A percentile compares a stretch with the other conserved stretches of the same genome.
phyloP scores from a whole-genome alignment of 2,113 vertebrate species.

The Chionomys nivalis region DNA sequence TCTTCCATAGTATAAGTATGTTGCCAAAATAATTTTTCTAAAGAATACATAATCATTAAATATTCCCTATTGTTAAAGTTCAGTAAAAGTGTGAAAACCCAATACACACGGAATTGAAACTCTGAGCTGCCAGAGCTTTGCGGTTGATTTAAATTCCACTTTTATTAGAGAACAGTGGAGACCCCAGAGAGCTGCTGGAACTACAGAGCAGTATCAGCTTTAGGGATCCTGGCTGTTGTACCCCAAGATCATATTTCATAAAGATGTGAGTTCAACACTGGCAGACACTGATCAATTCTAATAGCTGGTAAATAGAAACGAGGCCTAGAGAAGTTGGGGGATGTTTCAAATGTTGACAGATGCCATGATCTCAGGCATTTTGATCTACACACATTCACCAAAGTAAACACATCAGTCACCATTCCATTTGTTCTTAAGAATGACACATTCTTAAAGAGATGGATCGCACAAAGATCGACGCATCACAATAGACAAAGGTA shows the following conservation, averaged over 20 bases:
- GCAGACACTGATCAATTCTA: slow-evolving; percentile 42
- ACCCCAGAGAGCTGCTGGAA: slow-evolving; percentile 39
- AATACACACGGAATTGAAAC: background rate
- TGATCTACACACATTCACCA: background rate
- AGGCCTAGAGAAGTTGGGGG: slow-evolving; percentile 14
- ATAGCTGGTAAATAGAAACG: slow-evolving; percentile 40
- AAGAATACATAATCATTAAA: slow-evolving; percentile 28
- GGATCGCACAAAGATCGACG: background rate
- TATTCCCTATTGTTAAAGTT: slow-evolving; percentile 45
- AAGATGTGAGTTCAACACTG: background rate
- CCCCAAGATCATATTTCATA: slow-evolving; percentile 60
- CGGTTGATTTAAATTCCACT: slow-evolving; percentile 47
- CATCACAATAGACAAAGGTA: background rate
- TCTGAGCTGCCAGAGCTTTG: slow-evolving; percentile 18
- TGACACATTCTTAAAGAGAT: slow-evolving; percentile 32
- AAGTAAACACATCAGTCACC: slow-evolving; percentile 57
- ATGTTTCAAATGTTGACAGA: slow-evolving; percentile 53
- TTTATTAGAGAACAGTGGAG: slow-evolving; percentile 60
- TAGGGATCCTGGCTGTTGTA: background rate
- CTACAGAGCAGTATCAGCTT: slow-evolving; percentile 60
- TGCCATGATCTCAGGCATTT: slow-evolving; percentile 32
- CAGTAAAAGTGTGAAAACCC: slow-evolving; percentile 50
- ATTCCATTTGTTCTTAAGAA: slow-evolving; percentile 39
- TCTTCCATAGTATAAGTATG: background rate
- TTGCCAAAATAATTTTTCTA: slow-evolving; percentile 33